Evolutionary conservation across 2,113 vertebrate species (phyloP).

Genomic region (Sturnira hondurensis): DNA sequence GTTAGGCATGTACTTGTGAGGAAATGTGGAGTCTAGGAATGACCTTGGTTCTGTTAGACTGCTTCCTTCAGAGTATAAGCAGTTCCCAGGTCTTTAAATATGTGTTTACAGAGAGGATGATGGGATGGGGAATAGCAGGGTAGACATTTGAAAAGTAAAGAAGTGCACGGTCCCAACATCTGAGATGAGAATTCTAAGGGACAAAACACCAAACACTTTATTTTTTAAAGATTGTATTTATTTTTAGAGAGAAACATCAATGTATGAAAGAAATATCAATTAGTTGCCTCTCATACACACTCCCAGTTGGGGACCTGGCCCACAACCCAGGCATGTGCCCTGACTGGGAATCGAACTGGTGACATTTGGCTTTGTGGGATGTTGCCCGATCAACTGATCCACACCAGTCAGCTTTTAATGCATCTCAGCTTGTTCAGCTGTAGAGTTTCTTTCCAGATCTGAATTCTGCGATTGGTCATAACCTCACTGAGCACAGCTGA

Average conservation of each 20-base stretch:
- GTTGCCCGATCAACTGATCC: no score
- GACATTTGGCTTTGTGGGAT: no score
- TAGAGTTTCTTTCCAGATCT: not conserved
- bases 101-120: not conserved
- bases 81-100: not conserved
- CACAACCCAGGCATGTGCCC: no score
- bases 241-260: no score
- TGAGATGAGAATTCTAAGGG: not conserved
- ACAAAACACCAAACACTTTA: not conserved
- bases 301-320: no score
- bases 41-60: not conserved
- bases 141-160: not conserved
- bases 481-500: not conserved
- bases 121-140: not conserved
- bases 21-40: not conserved
- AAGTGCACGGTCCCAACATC: not conserved
- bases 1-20: not conserved
- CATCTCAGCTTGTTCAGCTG: not conserved
- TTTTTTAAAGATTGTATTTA: no score
- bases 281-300: no score
- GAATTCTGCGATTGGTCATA: not conserved
- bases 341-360: no score
- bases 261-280: no score
- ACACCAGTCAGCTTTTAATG: not conserved
- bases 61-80: not conserved